Evolutionary conservation across 2,797 vertebrate genomes (phyloP).

Genomic region (Octomys mimax): DNA sequence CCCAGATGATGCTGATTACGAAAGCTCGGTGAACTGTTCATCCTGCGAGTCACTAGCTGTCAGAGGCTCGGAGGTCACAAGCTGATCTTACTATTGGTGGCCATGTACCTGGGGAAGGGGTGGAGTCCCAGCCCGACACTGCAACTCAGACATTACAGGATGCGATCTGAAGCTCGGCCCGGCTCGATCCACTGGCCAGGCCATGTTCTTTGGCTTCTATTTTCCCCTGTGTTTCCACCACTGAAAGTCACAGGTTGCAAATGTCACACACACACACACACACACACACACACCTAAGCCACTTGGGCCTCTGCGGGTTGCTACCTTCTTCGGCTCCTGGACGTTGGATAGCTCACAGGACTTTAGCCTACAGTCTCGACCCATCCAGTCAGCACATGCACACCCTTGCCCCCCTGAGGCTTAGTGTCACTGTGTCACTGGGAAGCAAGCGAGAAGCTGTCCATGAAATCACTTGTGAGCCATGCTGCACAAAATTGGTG

Average conservation of each 20-base stretch:
- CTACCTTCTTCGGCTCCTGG: neutral
- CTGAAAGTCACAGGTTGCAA: neutral
- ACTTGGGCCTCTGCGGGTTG: neutral
- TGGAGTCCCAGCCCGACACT: neutral
- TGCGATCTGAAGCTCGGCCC: neutral
- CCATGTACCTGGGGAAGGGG: neutral
- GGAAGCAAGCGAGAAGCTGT: constrained; percentile 46
- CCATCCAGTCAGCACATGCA: neutral
- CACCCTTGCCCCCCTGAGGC: neutral
- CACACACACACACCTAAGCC: neutral
- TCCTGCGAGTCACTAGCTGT: neutral
- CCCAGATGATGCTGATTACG: neutral
- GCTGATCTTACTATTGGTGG: neutral
- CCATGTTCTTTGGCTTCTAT: neutral
- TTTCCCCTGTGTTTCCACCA: neutral
- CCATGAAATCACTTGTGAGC: neutral
- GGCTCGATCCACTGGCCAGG: neutral
- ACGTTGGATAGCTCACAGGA: constrained; percentile 14
- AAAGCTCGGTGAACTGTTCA: constrained; percentile 44
- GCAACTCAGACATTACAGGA: neutral
- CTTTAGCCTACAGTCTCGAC: neutral
- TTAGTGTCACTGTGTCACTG: neutral
- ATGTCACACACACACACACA: neutral
- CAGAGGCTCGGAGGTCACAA: neutral
- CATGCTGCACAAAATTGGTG: neutral